Percentiles rank a stretch among this genome's conserved stretches.
phyloP scores from a whole-genome alignment of 2,113 vertebrate species.

The Hippocampus zosterae region DNA sequence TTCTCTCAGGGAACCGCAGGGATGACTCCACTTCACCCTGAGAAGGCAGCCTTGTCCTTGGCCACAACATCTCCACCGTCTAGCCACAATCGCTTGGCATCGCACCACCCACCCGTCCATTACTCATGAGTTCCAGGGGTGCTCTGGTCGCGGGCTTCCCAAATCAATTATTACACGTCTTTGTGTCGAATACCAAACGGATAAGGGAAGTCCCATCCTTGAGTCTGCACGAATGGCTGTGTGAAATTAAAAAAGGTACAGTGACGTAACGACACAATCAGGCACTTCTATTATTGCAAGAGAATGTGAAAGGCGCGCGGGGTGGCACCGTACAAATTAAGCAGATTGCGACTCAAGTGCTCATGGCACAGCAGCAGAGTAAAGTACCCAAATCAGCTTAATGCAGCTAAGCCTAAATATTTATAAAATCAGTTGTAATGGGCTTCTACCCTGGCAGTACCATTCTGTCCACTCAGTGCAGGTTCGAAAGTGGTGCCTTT shows the following conservation, averaged over 20 bases:
- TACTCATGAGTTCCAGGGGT: conserved; percentile 44
- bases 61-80: conserved; percentile 68
- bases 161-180: conserved; percentile 53
- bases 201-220: conserved; percentile 49
- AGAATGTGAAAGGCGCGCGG: conserved; percentile 73
- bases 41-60: conserved; percentile 48
- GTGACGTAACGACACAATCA: conserved; percentile 62
- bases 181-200: conserved; percentile 63
- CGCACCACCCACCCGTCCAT: conserved; percentile 38
- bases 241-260: conserved; percentile 57
- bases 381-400: conserved; percentile 87
- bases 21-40: conserved; percentile 55
- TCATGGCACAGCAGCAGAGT: conserved; percentile 79
- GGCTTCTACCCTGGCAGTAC: conserved; percentile 78
- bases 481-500: conserved; percentile 5
- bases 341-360: conserved; percentile 81
- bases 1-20: conserved; percentile 54
- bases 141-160: conserved; percentile 47
- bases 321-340: conserved; percentile 82
- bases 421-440: conserved; percentile 79
- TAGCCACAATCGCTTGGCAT: conserved; percentile 63
- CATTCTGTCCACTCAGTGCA: conserved; percentile 59
- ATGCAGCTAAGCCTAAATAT: conserved; percentile 79
- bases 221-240: conserved; percentile 51
- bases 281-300: conserved; percentile 64